Base-by-base conservation (phyloP, 2,113 vertebrate genomes). In the Pluvialis apricaria region DNA sequence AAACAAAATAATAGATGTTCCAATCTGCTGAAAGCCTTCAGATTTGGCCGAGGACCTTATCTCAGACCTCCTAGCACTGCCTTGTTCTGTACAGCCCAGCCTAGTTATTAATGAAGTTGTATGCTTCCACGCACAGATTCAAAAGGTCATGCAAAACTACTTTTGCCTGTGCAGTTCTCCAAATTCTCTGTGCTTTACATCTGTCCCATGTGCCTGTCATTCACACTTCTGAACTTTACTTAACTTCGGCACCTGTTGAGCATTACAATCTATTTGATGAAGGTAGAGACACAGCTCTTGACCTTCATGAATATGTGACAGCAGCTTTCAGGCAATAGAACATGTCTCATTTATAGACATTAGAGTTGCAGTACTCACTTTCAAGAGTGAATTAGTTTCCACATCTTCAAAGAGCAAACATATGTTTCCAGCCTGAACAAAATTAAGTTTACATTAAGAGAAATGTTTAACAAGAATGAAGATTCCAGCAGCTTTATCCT, bases 211-310 rank as follows among this genome's bases (percentile, higher is more conserved):
- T 89, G 95, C 64, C 90, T 95, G 90, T 45, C 51, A 52, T 36
- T 91, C 92, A 94, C 38, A 69, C 38, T 88, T 87, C 61, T 98
- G 94, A 97, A 97, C 90, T 97, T 97, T 94, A 91, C 90, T 97
- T 90, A 94, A 92, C 78, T 92, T 94, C 70, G 91, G 79, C 73
- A 92, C 93, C 90, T 85, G 69, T 64, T 96, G 89, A 87, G 82
- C 72, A 86, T 95, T 95, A 45, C 18, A 95, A 55, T 94, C 36
- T 84, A 52, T 93, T 95, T 86, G 83, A 95, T 90, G 65, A 92
- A 79, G 68, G 76, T 9, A 96, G 94, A 96, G n/a, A 94, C 77
- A 72, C 13, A 70, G 66, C 28, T 91, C 47, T 72, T 96, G 95
- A 96, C 91, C 87, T 96, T 97, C 64, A 42, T 49, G 69, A 83